Percentiles rank a stretch among this genome's conserved stretches.
phyloP scores from a whole-genome alignment of 2,113 vertebrate species.

The Anser cygnoides region DNA sequence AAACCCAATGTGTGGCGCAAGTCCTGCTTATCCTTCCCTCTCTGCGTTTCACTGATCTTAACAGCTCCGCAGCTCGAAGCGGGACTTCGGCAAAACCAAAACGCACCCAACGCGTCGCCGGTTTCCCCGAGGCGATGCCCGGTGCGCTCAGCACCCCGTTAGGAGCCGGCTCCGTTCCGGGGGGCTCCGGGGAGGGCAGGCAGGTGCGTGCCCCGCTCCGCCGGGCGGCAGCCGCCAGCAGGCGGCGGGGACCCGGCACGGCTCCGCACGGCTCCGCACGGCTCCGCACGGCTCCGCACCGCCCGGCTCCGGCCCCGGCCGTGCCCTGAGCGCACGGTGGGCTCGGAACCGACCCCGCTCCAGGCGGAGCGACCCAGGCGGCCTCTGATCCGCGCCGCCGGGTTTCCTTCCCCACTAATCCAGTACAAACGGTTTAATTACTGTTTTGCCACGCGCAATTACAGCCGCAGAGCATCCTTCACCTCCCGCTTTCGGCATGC shows the following conservation, averaged over 20 bases:
- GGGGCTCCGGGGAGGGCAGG: neutral
- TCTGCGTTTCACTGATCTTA: rapidly evolving
- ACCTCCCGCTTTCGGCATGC: neutral
- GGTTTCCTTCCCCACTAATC: slow-evolving; percentile 67
- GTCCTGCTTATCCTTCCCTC: too few relatives aligned
- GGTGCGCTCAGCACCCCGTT: rapidly evolving
- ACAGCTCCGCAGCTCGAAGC: neutral
- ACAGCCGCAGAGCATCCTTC: slow-evolving; percentile 18
- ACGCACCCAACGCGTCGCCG: too few relatives aligned
- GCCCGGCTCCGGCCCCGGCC: neutral
- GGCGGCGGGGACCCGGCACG: neutral
- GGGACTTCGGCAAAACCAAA: neutral
- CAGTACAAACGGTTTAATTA: slow-evolving; percentile 74
- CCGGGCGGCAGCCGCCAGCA: slow-evolving; percentile 23
- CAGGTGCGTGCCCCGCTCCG: neutral
- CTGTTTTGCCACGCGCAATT: slow-evolving; percentile 61
- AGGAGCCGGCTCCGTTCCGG: neutral
- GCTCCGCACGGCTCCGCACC: neutral
- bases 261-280: neutral
- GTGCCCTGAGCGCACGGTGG: neutral
- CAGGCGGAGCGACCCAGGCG: neutral
- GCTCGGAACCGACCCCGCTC: neutral
- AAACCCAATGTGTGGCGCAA: neutral
- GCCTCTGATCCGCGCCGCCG: neutral
- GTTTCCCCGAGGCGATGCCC: rapidly evolving